Percentiles rank a stretch among this genome's conserved stretches.
Evolutionary conservation across 2,888 invertebrate species (phyloP).

Genomic region (Metalampra italica): DNA sequence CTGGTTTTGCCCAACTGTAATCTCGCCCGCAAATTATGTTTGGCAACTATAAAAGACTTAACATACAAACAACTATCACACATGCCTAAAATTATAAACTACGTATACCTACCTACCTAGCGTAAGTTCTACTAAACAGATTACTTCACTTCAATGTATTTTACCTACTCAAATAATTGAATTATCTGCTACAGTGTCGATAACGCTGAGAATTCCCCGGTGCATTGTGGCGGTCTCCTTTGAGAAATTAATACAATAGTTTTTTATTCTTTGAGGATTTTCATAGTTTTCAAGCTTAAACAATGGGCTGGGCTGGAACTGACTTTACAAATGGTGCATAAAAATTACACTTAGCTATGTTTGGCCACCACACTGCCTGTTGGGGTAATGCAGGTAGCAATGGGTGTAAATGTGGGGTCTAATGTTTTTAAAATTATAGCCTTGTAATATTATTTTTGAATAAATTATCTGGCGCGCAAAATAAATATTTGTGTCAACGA

Average conservation of each 20-base stretch:
- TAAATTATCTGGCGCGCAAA: background rate
- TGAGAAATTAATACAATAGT: constrained; percentile 39
- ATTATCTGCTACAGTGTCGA: constrained; percentile 45
- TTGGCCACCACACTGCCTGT: constrained; percentile 3
- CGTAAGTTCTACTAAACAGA: constrained; percentile 16
- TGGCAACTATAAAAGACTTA: constrained; percentile 5
- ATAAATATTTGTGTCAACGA: background rate
- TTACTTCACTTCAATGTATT: constrained; percentile 16
- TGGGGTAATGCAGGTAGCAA: constrained; percentile 11
- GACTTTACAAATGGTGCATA: constrained; percentile 28
- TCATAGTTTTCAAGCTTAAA: constrained; percentile 39
- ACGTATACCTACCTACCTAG: constrained; percentile 9
- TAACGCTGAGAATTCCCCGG: constrained; percentile 31
- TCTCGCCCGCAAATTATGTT: constrained; percentile 2
- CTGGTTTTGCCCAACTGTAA: constrained; percentile 8
- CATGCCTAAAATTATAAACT: constrained; percentile 10
- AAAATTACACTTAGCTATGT: constrained; percentile 11
- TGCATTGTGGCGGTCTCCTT: constrained; percentile 42
- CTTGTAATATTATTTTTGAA: background rate
- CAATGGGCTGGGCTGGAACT: constrained; percentile 31
- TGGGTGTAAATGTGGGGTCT: background rate
- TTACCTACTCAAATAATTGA: constrained; percentile 40
- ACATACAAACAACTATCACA: constrained; percentile 8
- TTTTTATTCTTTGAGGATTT: constrained; percentile 35
- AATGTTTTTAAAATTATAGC: too few species aligned